phyloP scores from a whole-genome alignment of 64 coral and sea anemone species.

The Pachyseris speciosa region DNA sequence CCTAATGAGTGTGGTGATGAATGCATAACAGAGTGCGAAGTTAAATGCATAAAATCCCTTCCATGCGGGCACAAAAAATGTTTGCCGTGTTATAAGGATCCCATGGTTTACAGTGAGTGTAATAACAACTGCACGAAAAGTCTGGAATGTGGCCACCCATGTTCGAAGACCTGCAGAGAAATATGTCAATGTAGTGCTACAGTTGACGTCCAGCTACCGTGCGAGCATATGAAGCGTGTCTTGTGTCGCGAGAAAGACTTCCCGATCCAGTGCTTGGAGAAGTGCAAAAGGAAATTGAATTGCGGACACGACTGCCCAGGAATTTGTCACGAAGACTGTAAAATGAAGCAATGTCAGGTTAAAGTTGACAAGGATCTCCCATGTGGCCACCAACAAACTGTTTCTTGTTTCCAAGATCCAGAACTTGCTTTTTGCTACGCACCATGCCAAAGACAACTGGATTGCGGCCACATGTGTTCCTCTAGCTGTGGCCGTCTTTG shows the following conservation, averaged over 20 bases:
- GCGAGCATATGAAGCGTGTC: not conserved
- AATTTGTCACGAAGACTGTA: constrained; percentile 24
- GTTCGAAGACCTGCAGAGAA: not conserved
- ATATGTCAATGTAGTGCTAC: not conserved
- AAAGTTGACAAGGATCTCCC: not conserved
- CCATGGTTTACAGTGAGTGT: not conserved
- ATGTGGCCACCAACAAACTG: constrained; percentile 51
- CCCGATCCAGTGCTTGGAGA: not conserved
- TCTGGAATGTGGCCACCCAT: constrained; percentile 54
- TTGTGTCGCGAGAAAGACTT: not conserved
- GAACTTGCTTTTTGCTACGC: constrained; percentile 14
- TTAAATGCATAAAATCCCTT: not conserved
- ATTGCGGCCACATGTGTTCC: constrained; percentile 50
- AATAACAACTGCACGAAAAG: not conserved
- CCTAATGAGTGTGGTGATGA: not conserved
- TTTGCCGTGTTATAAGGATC: constrained; percentile 28
- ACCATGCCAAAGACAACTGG: constrained; percentile 6
- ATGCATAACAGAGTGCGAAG: not conserved
- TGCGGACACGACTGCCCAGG: constrained; percentile 62
- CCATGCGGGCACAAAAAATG: constrained; percentile 16
- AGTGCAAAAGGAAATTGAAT: not conserved
- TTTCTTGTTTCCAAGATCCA: constrained; percentile 46
- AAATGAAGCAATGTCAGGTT: not conserved
- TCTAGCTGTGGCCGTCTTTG: constrained; percentile 5
- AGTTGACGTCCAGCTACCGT: not conserved